Base-by-base conservation (phyloP, 2,888 invertebrate species). In the Aporophyla lueneburgensis region DNA sequence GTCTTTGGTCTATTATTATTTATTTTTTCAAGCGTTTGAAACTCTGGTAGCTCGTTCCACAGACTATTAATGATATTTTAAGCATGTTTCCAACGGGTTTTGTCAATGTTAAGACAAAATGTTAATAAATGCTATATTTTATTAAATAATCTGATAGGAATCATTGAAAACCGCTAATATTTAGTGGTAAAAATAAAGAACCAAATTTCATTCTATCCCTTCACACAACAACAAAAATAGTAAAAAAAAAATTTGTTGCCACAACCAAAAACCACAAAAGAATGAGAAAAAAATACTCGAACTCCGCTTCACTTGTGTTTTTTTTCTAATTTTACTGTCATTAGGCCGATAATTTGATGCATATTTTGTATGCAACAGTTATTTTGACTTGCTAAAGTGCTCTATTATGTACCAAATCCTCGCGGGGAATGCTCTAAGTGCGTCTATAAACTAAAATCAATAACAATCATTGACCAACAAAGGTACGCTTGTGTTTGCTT, bases 401-500 rank as follows among this genome's bases (percentile, higher is more conserved):
- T 91, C 88, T 95, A 96, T 94, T 96, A 96, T 96, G 96, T 94
- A 93, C 94, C 93, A 94, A 93, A 93, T 93, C 92, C 94, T 91
- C 87, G 92, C 90, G 86, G 92, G 92, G 92, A 93, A 94, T 93
- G 93, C 93, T 94, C 91, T 92, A 93, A 94, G 96, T 96, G 94
- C 93, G 93, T 94, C 92, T 94, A 94, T 93, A 93, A 93, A 95
- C 94, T 96, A 96, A 97, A 96, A 97, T 97, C 96, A 95, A 97
- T 97, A 97, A 94, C 94, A 96, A 95, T 95, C 96, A 94, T 94
- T 94, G 95, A 94, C 94, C 95, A 96, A 96, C 96, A 97, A 96
- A 97, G 96, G 96, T 97, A 97, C 96, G 96, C 96, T 96, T 95
- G 94, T 96, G 96, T 96, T 96, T 96, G 96, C 95, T 94, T 95